Evolutionary conservation across 2,888 invertebrate genomes (phyloP).

Genomic region (Abrostola triplasia): DNA sequence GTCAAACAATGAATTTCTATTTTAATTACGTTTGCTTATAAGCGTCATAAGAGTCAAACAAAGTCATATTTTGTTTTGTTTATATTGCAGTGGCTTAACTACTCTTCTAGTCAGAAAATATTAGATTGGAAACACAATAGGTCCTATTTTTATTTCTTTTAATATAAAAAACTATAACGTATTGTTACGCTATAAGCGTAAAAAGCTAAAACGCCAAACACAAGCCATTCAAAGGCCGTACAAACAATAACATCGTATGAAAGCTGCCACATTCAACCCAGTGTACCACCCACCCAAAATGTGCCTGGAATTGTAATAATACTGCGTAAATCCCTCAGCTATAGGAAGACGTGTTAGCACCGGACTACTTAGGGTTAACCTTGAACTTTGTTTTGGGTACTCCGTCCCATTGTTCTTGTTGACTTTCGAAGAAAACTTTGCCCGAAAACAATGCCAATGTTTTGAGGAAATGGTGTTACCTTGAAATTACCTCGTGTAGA

Average conservation of each 20-base stretch:
- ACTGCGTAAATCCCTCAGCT: conserved; percentile 8
- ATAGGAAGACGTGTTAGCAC: conserved; percentile 10
- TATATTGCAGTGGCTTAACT: too few species aligned
- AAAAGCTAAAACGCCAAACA: too few species aligned
- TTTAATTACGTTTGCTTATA: too few species aligned
- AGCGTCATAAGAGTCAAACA: too few species aligned
- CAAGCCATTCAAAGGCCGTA: not conserved
- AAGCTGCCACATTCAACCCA: conserved; percentile 7
- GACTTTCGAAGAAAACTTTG: conserved; percentile 37
- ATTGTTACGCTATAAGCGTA: too few species aligned
- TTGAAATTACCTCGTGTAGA: conserved; percentile 2
- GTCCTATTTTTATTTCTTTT: too few species aligned
- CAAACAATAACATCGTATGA: not conserved
- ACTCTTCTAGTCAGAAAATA: too few species aligned
- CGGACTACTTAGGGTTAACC: conserved; percentile 24
- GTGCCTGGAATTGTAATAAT: conserved; percentile 20
- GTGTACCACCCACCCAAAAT: not conserved
- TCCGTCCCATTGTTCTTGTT: conserved; percentile 34
- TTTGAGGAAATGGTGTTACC: conserved; percentile 4
- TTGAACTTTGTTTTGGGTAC: conserved; percentile 35
- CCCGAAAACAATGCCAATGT: conserved; percentile 4
- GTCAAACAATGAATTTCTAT: too few species aligned
- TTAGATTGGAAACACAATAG: too few species aligned
- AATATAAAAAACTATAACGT: too few species aligned
- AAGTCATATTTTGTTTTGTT: too few species aligned